These are phyloP conservation scores for Numenius arquata DNA, from an alignment of 2,113 vertebrate genomes.

Conservation along the genomic window DNA sequence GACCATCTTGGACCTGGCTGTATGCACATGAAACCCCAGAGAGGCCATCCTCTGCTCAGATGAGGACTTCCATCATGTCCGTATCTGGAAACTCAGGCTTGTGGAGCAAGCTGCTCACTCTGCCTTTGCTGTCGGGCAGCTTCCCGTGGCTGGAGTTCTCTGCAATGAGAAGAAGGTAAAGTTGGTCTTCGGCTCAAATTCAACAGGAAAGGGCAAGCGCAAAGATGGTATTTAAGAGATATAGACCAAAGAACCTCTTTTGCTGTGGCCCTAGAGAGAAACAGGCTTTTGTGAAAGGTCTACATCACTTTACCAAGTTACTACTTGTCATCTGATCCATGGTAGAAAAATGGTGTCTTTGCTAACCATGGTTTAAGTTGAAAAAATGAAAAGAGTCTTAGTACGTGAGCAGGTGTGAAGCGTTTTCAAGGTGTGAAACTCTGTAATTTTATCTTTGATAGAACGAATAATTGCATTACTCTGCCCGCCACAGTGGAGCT, in stretches of 20 bases:
- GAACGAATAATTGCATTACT: background rate
- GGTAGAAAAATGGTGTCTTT: background rate
- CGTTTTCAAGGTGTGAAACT: background rate
- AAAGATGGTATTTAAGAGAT: background rate
- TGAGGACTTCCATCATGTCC: conserved; percentile 83
- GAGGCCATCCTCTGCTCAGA: conserved; percentile 39
- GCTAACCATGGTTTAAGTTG: background rate
- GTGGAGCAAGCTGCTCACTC: conserved; percentile 70
- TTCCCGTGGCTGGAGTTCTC: conserved; percentile 70
- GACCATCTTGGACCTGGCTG: background rate
- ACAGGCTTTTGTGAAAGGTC: background rate
- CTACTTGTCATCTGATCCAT: background rate
- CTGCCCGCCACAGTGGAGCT: rapidly evolving
- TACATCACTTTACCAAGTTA: background rate
- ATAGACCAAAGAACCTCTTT: background rate
- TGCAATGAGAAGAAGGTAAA: conserved; percentile 23
- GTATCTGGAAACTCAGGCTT: conserved; percentile 77
- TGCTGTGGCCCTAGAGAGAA: background rate
- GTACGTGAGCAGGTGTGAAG: background rate
- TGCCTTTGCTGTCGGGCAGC: conserved; percentile 69
- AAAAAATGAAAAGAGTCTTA: background rate
- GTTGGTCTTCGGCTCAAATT: background rate
- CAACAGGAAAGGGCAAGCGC: background rate
- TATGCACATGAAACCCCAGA: background rate
- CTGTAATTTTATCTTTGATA: background rate